Percentiles rank a stretch among this genome's conserved stretches.
phyloP scores from a whole-genome alignment of 2,797 vertebrate genomes.

The Poliocrania exsul region DNA sequence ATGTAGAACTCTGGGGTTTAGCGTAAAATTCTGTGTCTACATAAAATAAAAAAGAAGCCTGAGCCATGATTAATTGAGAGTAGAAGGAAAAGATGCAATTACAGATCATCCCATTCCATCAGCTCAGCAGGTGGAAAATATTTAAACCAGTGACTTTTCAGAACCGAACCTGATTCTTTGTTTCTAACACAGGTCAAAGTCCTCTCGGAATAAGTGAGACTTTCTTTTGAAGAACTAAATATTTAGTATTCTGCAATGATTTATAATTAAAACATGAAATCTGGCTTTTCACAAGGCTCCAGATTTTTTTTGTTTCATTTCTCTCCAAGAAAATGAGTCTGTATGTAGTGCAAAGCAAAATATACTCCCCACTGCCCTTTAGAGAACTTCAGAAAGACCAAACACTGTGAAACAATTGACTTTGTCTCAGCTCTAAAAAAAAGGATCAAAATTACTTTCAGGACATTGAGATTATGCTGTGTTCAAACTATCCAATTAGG shows the following conservation, averaged over 20 bases:
- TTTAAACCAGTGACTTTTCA: not conserved
- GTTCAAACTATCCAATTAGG: slow-evolving; percentile 31
- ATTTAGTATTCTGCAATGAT: not conserved
- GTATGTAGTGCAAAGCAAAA: slow-evolving; percentile 38
- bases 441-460: slow-evolving; percentile 48
- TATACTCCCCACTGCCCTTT: slow-evolving; percentile 11
- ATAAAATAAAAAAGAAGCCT: not conserved
- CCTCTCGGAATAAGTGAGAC: not conserved
- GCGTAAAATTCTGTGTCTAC: not conserved
- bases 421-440: slow-evolving; percentile 29
- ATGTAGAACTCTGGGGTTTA: not conserved
- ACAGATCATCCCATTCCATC: not conserved
- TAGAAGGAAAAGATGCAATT: slow-evolving; percentile 30
- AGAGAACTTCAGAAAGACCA: slow-evolving; percentile 25
- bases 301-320: not conserved
- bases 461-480: slow-evolving; percentile 24
- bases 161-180: not conserved
- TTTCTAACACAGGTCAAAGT: not conserved
- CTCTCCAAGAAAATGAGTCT: slow-evolving; percentile 14
- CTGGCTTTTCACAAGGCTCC: not conserved
- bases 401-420: slow-evolving; percentile 13
- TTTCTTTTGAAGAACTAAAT: not conserved
- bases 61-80: not conserved
- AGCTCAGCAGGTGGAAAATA: slow-evolving; percentile 41
- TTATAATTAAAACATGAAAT: slow-evolving; percentile 15